Evolutionary conservation across 2,888 invertebrate species (phyloP).

Genomic region (Drosophila recens): DNA sequence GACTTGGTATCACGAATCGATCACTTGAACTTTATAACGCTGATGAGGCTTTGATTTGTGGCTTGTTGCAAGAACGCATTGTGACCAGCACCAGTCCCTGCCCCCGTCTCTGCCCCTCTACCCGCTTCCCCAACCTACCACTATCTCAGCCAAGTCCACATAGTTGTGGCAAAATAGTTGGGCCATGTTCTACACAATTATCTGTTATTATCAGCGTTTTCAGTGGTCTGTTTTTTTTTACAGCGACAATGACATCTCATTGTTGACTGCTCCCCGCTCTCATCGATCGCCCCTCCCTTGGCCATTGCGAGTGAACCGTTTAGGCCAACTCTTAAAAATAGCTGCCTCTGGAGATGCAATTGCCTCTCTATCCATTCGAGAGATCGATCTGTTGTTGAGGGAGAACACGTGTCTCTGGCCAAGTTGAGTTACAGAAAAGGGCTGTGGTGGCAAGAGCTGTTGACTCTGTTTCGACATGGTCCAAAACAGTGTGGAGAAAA

Average conservation of each 20-base stretch:
- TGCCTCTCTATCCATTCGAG: conserved; percentile 17
- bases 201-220: conserved; percentile 81
- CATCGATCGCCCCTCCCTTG: neutral
- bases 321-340: conserved; percentile 79
- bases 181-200: conserved; percentile 85
- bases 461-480: conserved; percentile 32
- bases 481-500: conserved; percentile 4
- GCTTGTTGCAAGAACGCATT: conserved; percentile 41
- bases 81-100: conserved; percentile 22
- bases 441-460: conserved; percentile 9
- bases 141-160: conserved; percentile 18
- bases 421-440: conserved; percentile 5
- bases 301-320: conserved; percentile 44
- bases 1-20: conserved; percentile 67
- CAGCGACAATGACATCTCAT: conserved; percentile 73
- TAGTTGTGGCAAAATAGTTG: conserved; percentile 71
- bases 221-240: conserved; percentile 34
- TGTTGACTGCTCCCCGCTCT: conserved; percentile 41
- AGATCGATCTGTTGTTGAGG: conserved; percentile 45
- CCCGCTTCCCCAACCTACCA: too few species aligned
- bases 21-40: conserved; percentile 79
- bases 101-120: neutral
- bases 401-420: conserved; percentile 72
- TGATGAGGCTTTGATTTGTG: conserved; percentile 79
- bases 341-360: conserved; percentile 65